Percentiles rank a stretch among this genome's conserved stretches.
phyloP scores from a whole-genome alignment of 2,888 invertebrate species.

The Rhagium mordax region DNA sequence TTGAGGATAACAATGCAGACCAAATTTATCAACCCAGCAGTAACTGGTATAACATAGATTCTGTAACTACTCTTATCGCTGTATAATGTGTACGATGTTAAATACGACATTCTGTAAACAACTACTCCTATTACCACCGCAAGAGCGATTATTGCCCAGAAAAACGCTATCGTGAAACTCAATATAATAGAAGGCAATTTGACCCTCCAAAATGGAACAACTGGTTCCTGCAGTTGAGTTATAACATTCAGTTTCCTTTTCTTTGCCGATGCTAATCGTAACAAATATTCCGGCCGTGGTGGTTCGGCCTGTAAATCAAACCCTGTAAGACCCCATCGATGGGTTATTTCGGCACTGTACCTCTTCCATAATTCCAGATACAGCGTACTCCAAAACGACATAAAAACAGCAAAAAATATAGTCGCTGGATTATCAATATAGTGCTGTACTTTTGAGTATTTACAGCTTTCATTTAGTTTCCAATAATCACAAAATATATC shows the following conservation, averaged over 20 bases:
- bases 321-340: conserved; percentile 85
- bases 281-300: conserved; percentile 83
- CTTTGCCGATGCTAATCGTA: conserved; percentile 73
- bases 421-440: conserved; percentile 88
- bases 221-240: conserved; percentile 78
- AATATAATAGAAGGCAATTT: conserved; percentile 81
- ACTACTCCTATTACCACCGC: conserved; percentile 84
- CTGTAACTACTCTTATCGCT: conserved; percentile 73
- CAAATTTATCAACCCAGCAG: conserved; percentile 86
- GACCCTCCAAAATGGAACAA: conserved; percentile 84
- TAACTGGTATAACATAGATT: conserved; percentile 80
- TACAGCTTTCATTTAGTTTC: conserved; percentile 80
- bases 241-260: conserved; percentile 73
- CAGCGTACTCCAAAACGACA: conserved; percentile 87
- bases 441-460: conserved; percentile 82
- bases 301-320: conserved; percentile 84
- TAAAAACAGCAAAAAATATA: conserved; percentile 83
- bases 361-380: conserved; percentile 90
- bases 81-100: conserved; percentile 73
- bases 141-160: conserved; percentile 77
- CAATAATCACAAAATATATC: conserved; percentile 84
- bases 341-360: conserved; percentile 83
- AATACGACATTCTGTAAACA: conserved; percentile 81
- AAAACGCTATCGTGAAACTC: conserved; percentile 79
- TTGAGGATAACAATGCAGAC: conserved; percentile 84